These are phyloP conservation scores for Hyperoplus lanceolatus DNA, from an alignment of 2,797 vertebrate species.

Conservation along the genomic window DNA sequence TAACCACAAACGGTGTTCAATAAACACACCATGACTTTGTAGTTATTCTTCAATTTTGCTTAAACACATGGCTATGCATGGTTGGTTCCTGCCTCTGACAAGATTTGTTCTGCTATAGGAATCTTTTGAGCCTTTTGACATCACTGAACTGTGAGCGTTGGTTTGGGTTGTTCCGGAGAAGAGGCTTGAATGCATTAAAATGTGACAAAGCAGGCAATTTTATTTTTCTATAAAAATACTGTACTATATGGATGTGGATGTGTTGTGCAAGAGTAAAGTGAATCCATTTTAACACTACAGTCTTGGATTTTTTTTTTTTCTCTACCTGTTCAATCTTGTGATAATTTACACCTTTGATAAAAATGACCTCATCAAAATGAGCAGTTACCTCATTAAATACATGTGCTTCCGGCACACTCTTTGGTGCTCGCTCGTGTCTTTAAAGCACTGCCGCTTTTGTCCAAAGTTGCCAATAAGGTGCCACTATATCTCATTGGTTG, in stretches of 20 bases:
- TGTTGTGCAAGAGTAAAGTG: slow-evolving; percentile 85
- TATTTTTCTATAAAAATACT: slow-evolving; percentile 87
- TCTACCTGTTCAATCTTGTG: not conserved
- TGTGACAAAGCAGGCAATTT: slow-evolving; percentile 77
- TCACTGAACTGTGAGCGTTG: slow-evolving; percentile 56
- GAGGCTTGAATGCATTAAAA: slow-evolving; percentile 64
- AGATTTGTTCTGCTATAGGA: slow-evolving; percentile 70
- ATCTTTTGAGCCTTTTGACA: slow-evolving; percentile 49
- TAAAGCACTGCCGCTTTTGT: too few species aligned
- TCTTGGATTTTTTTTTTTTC: slow-evolving; percentile 8
- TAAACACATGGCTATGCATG: slow-evolving; percentile 68
- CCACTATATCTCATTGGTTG: too few species aligned
- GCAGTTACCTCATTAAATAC: too few species aligned
- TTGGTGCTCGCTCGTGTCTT: too few species aligned
- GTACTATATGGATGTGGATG: slow-evolving; percentile 81
- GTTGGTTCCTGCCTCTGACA: slow-evolving; percentile 57
- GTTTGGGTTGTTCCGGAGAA: slow-evolving; percentile 58
- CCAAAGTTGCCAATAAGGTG: too few species aligned
- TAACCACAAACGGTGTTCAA: slow-evolving; percentile 50
- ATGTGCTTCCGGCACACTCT: too few species aligned
- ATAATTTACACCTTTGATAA: not conserved
- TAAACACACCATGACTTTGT: slow-evolving; percentile 52
- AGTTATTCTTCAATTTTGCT: slow-evolving; percentile 35
- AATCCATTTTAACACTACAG: slow-evolving; percentile 79
- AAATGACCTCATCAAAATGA: too few species aligned